Base-by-base conservation (phyloP, 2,888 invertebrate genomes). In the Eledone cirrhosa region DNA sequence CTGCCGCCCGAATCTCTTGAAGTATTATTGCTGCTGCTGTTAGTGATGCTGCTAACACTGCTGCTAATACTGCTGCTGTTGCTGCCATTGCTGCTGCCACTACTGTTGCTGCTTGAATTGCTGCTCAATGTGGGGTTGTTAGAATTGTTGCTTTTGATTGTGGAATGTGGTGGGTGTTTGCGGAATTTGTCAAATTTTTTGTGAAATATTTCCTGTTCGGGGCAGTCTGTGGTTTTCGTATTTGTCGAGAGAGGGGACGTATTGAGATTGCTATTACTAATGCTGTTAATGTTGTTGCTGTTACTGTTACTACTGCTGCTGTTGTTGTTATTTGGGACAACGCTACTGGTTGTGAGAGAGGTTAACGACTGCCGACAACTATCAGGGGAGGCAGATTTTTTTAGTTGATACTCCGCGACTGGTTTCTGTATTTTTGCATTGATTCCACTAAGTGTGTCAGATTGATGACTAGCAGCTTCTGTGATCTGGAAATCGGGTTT, bases 131-230 rank as follows among this genome's bases (percentile, higher is more conserved):
- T 72, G 14, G 76, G 59, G 11, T 41, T 31, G 74, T n/a, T 5
- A 41, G 24, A 16, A 72, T 77, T 77, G 33, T 77, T 69, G 31
- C 53, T 69, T 41, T 41, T 41, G 41, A 41, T 41, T 41, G 41
- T 41, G 78, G 79, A 67, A 78, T 78, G 80, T 78, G 75, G 78
- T 77, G 80, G 78, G 41, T 85, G 84, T 76, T 87, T 87, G 29
- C 88, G 81, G 59, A 87, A 79, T 78, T 87, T 87, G 81, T 88
- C 88, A 84, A 88, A 88, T 77, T 88, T 88, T 78, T 88, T 88
- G 80, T 88, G 88, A 22, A 79, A 75, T n/a, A 79, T 75, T 59
- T 59, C 65, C 41, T 59, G 77, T 16, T 76, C 76, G 3, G 76
- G 48, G 41, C 33, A 41, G 8, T 72, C 72, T n/a, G 41, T 41